Percentiles rank a stretch among this genome's conserved stretches.
Conservation (phyloP, 2,888 invertebrate genomes). For the Dasysyrphus albostriatus region DNA sequence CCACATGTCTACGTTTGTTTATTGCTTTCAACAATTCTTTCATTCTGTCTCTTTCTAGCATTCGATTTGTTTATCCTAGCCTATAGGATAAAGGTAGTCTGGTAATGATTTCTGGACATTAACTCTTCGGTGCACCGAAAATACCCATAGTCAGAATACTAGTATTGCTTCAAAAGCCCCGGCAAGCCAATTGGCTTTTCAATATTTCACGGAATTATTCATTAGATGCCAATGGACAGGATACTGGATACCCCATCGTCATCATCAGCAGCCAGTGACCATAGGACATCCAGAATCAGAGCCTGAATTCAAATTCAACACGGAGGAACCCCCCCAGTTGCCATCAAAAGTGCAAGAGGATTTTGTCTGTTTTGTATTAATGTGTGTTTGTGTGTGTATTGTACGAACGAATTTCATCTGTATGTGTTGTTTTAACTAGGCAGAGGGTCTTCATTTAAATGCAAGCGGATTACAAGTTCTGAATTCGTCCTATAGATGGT, state of each 20-base stretch:
- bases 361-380: slow-evolving; percentile 28
- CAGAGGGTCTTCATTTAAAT: slow-evolving; percentile 63
- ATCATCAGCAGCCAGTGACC: slow-evolving; percentile 4
- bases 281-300: not conserved
- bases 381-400: not conserved
- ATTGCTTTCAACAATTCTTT: slow-evolving; percentile 23
- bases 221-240: slow-evolving; percentile 59
- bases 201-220: slow-evolving; percentile 76
- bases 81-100: slow-evolving; percentile 52
- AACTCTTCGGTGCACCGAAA: slow-evolving; percentile 59
- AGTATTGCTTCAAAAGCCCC: slow-evolving; percentile 39
- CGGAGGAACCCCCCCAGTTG: slow-evolving; percentile 11
- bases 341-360: slow-evolving; percentile 50
- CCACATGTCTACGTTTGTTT: slow-evolving; percentile 32
- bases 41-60: not conserved
- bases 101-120: slow-evolving; percentile 70
- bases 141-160: slow-evolving; percentile 33
- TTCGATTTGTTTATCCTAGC: not conserved
- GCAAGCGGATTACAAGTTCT: slow-evolving; percentile 70
- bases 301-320: not conserved
- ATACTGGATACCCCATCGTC: not conserved
- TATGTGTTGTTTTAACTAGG: slow-evolving; percentile 25
- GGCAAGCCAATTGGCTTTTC: slow-evolving; percentile 72
- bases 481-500: not conserved
- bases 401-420: slow-evolving; percentile 3